Base-by-base conservation (phyloP, 2,888 invertebrate species). In the Phymatocera aterrima region DNA sequence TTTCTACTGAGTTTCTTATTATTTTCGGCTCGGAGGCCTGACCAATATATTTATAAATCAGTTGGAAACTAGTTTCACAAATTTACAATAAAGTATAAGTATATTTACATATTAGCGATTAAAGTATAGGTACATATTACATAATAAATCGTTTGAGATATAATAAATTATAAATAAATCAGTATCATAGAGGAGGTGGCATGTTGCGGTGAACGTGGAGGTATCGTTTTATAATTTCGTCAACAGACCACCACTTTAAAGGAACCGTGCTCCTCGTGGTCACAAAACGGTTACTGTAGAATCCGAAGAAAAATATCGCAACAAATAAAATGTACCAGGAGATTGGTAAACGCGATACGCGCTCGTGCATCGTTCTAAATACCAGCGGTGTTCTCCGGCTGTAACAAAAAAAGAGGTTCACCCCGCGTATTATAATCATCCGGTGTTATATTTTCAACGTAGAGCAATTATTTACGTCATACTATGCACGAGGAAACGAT, bases 211-310 rank as follows among this genome's bases (percentile, higher is more conserved):
- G 75, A 18, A 83, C 77, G 48, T 84, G 79, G 61, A 83, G 48
- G 72, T 86, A 85, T 60, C 81, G 82, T n/a, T 75, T 82, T 3
- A 87, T 31, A 57, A 88, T 81, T 64, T 87, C 87, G 77, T 87
- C 87, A 18, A 87, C 81, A 2, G 88, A 87, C 87, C 85, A 87
- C 87, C 88, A 86, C 57, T 83, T 83, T 8, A 83, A 79, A 1
- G 88, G 84, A 1, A 81, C 81, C 10, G 79, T 72, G 74, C 83
- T 85, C 21, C 78, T 74, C 46, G 79, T 85, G 3, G 87, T 86
- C n/a, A 86, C 83, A 8, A 83, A 81, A 31, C 85, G 85, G 46
- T 86, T 87, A 37, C 86, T 80, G 78, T 85, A 88, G 77, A 88
- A 85, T 75, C 87, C 88, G 74, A 88, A 79, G 68, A 88, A 79